Percentiles rank a stretch among this genome's conserved stretches.
Evolutionary conservation across 2,888 invertebrate species (phyloP).

Genomic region (Eristalis intricaria): DNA sequence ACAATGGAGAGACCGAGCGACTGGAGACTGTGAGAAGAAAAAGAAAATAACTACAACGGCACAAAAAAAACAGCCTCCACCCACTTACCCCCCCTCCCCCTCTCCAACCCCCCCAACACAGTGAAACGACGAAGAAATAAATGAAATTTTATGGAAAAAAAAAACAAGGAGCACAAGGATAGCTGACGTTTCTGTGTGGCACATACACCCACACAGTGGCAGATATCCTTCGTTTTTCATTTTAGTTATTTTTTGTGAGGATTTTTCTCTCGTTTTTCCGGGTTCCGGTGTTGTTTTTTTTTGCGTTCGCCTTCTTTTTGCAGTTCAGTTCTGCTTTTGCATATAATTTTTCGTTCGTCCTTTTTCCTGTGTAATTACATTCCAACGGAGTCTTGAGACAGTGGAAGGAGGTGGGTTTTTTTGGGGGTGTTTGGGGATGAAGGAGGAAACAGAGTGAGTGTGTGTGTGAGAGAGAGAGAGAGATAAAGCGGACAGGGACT

Average conservation of each 20-base stretch:
- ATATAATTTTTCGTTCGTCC: neutral
- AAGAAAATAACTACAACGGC: neutral
- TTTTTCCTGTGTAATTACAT: constrained; percentile 60
- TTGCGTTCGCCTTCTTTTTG: neutral
- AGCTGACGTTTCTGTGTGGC: constrained; percentile 54
- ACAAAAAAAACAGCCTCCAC: neutral
- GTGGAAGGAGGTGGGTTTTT: neutral
- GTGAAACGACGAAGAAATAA: constrained; percentile 56
- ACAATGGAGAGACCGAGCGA: neutral
- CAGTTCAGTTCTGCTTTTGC: constrained; percentile 11
- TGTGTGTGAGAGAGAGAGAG: constrained; percentile 41
- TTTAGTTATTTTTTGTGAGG: neutral
- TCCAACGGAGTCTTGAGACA: constrained; percentile 37
- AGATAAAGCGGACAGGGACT: constrained; percentile 58
- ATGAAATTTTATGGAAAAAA: constrained; percentile 17
- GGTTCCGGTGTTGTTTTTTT: constrained; percentile 9
- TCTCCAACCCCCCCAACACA: constrained; percentile 1
- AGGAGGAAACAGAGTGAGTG: neutral
- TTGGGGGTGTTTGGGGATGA: neutral
- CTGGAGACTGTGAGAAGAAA: neutral
- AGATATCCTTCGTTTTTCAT: neutral
- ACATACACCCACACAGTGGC: neutral
- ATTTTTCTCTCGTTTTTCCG: constrained; percentile 43
- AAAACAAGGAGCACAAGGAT: constrained; percentile 26
- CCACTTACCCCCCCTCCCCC: neutral